Conservation (phyloP, 2,888 invertebrate species). For the Merodon equestris region DNA sequence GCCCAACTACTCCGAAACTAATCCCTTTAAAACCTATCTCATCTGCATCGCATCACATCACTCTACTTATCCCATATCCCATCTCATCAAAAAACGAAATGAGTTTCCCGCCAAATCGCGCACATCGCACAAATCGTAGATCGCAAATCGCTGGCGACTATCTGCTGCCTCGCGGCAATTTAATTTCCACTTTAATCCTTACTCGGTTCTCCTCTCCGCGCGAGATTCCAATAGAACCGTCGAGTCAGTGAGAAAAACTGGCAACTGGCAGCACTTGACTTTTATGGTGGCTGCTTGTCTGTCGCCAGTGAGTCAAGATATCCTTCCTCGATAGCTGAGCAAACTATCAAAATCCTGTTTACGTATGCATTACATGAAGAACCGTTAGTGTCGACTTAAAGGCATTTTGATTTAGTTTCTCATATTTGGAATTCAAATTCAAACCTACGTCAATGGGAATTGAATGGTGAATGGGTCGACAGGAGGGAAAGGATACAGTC, state of each 20-base stretch:
- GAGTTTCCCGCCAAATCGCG: slow-evolving; percentile 8
- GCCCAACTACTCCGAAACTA: slow-evolving; percentile 4
- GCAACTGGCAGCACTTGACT: slow-evolving; percentile 36
- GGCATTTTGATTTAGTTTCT: slow-evolving; percentile 55
- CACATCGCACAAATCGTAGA: too few species aligned
- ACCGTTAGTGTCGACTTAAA: slow-evolving; percentile 52
- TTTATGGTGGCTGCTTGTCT: slow-evolving; percentile 56
- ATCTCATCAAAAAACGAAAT: slow-evolving; percentile 27
- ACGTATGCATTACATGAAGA: slow-evolving; percentile 64
- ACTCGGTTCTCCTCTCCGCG: background rate
- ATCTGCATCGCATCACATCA: slow-evolving; percentile 14
- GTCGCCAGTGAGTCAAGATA: slow-evolving; percentile 35
- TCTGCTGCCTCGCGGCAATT: slow-evolving; percentile 58
- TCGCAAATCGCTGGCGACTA: slow-evolving; percentile 26
- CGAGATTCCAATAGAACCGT: too few species aligned
- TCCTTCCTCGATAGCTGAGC: slow-evolving; percentile 10
- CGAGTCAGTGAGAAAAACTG: slow-evolving; percentile 16
- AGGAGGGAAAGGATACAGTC: too few species aligned
- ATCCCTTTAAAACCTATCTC: slow-evolving; percentile 38
- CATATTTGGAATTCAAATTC: slow-evolving; percentile 60
- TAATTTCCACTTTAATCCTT: slow-evolving; percentile 49
- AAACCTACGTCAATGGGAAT: slow-evolving; percentile 29
- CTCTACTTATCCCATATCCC: too few species aligned
- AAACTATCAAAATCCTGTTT: slow-evolving; percentile 50
- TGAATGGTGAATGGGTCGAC: slow-evolving; percentile 1